Base-by-base conservation (phyloP, 1,140 invertebrate species). In the Zaprionus inermis region DNA sequence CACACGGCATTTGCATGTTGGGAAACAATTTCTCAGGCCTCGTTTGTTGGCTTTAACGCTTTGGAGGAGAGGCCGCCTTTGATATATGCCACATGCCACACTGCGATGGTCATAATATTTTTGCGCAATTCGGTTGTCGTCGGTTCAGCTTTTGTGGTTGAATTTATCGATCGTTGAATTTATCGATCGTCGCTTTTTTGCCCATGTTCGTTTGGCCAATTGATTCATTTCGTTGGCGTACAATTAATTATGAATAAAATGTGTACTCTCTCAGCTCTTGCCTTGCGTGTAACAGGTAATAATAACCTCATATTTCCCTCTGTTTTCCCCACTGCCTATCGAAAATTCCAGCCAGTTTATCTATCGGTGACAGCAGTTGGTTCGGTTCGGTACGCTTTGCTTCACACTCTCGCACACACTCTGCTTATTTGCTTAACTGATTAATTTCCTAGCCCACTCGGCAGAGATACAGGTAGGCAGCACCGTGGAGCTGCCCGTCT, bases 111-210 rank as follows among this genome's bases (percentile, higher is more conserved):
- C 84, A 84, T 88, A 88, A 88, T 89, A 88, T 88, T 88, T 88
- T 88, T 88, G 84, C 84, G 83, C 83, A 88, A 88, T 88, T 84
- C 84, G 80, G 84, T 88, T 88, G 83, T 89, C 84, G 83, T 88
- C 83, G 74, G 49, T 56, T 69, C 49, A 80, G 38, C 76, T 76
- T 81, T 69, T 77, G 24, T 66, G 58, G 46, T 54, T 75, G 68
- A 63, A 81, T 78, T 86, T 79, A 89, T 89, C 82, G 79, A 70
- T 88, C 76, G 75, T 79, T 86, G 81, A 73, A 61, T 75, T 72
- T 82, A 79, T 82, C 76, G 79, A 88, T 88, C 24, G 22, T 30
- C 14, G 24, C 24, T 6, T 11, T 52, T 68, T 71, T 65, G 59
- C 57, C 52, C 68, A 46, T 72, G 76, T 65, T 55, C 66, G 59